Evolutionary conservation across 1,140 invertebrate species (phyloP).

Genomic region (Acromyrmex echinatior): DNA sequence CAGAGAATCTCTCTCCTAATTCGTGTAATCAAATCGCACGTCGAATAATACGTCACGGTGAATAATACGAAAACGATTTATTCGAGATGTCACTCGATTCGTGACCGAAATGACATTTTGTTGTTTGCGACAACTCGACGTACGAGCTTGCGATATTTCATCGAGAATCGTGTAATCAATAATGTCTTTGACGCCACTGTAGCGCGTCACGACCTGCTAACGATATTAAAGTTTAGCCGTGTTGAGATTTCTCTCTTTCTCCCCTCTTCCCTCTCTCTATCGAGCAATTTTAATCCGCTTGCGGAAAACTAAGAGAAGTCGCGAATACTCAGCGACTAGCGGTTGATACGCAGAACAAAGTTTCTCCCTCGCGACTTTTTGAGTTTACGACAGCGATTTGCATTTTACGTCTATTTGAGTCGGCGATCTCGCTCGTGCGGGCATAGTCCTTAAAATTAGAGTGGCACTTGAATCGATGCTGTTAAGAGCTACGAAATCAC

Average conservation of each 20-base stretch:
- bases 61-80: slow-evolving; percentile 11
- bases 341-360: not conserved
- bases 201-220: not conserved
- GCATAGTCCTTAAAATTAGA: slow-evolving; percentile 18
- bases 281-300: slow-evolving; percentile 14
- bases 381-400: slow-evolving; percentile 20
- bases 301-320: not conserved
- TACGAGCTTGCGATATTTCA: slow-evolving; percentile 41
- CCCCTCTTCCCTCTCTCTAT: not conserved
- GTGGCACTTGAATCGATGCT: not conserved
- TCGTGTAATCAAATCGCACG: slow-evolving; percentile 34
- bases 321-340: not conserved
- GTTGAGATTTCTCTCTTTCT: not conserved
- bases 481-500: slow-evolving; percentile 6
- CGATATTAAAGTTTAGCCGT: slow-evolving; percentile 19
- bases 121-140: not conserved
- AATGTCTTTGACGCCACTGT: not conserved
- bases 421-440: not conserved
- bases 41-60: not conserved
- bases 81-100: slow-evolving; percentile 10
- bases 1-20: slow-evolving; percentile 29
- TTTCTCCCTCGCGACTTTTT: not conserved
- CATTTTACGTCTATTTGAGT: slow-evolving; percentile 27
- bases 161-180: slow-evolving; percentile 35
- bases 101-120: not conserved